Base-by-base conservation (phyloP, 2,113 vertebrate genomes). In the Cyprinodon brontotheroides region DNA sequence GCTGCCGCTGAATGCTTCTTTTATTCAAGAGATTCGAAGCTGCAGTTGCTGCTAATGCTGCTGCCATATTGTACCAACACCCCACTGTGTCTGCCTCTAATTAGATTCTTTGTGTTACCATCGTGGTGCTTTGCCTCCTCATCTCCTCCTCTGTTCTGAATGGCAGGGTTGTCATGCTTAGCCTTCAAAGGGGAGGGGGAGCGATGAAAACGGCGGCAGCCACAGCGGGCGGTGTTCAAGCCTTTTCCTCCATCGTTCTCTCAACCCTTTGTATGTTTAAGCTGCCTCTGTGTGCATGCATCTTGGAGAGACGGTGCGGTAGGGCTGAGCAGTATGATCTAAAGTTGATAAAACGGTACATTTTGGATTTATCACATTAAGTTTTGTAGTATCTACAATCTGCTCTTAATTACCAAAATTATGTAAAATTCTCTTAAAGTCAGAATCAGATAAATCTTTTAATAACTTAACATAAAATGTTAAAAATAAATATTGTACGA, bases 71-170 rank as follows among this genome's bases (percentile, higher is more conserved):
- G 88, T 79, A 82, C 81, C 87, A 80, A 69, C 83, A 80, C 78
- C 87, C 87, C 17, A 66, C 88, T 86, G 82, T 61, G 83, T 68
- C 82, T 83, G 79, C 81, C 70, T 86, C 86, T 91, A 89, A 91
- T 89, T 84, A 86, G 78, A 79, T 83, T 82, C 86, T 91, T 92
- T 91, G 90, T 92, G 78, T 89, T 69, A 81, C 80, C 72, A 65
- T 78, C 70, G 72, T 43, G 15, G 65, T 70, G 68, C 82, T 86
- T 79, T 67, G 77, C 84, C 74, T 81, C 74, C 77, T 63, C 66
- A 3, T 82, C 72, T 78, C 75, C 72, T 87, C 78, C 65, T 65
- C 76, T 41, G 78, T 59, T 82, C 83, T 90, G 86, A 89, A 91
- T 83, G 74, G 79, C 80, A 69, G 81, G 82, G 77, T 86, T 91